phyloP scores from a whole-genome alignment of 2,888 invertebrate genomes.

The Omphaloscelis lunosa region DNA sequence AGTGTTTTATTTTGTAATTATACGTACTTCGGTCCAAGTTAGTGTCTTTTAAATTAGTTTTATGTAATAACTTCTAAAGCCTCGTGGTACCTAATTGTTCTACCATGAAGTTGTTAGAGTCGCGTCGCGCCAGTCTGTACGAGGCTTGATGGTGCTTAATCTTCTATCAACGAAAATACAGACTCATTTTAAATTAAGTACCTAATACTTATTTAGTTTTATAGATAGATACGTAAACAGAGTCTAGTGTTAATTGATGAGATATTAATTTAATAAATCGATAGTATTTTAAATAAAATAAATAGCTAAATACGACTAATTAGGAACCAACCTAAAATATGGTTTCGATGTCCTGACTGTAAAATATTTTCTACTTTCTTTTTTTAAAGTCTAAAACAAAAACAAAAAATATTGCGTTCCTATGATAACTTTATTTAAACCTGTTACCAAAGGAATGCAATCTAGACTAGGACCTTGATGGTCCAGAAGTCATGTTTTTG shows the following conservation, averaged over 20 bases:
- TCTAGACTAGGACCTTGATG: neutral
- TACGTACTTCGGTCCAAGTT: constrained; percentile 1
- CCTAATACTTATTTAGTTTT: neutral
- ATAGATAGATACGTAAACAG: neutral
- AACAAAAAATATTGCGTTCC: too few relatives aligned
- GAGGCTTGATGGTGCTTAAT: constrained; percentile 8
- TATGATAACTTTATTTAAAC: neutral
- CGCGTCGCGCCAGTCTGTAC: too few relatives aligned
- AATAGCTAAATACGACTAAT: neutral
- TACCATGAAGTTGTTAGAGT: too few relatives aligned
- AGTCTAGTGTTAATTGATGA: constrained; percentile 5
- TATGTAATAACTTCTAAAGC: neutral
- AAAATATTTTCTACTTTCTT: neutral
- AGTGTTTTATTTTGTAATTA: neutral
- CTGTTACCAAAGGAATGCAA: neutral
- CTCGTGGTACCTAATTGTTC: too few relatives aligned
- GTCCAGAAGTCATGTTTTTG: neutral
- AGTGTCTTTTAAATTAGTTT: neutral
- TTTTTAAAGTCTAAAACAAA: neutral
- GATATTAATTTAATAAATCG: neutral
- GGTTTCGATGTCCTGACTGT: neutral
- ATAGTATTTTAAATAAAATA: neutral
- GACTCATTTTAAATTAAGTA: neutral
- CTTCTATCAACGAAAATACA: constrained; percentile 2
- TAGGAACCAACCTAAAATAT: neutral